Conservation (phyloP, 1,140 invertebrate species). For the Eciton burchellii region DNA sequence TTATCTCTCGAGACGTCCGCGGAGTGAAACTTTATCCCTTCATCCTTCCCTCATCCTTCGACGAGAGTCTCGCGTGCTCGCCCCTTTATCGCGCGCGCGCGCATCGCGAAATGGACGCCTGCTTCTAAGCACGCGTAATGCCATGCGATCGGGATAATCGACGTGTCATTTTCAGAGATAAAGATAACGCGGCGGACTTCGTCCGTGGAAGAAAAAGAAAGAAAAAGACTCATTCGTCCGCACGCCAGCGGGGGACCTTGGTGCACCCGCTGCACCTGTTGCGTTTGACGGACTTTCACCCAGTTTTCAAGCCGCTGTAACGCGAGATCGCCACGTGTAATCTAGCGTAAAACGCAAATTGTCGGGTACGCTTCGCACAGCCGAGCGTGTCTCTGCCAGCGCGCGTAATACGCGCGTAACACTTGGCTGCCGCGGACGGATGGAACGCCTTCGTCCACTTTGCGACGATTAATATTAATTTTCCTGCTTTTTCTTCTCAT, state of each 20-base stretch:
- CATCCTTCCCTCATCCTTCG: not conserved
- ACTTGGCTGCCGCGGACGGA: constrained; percentile 13
- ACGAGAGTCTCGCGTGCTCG: not conserved
- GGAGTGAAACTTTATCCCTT: no score
- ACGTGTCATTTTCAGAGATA: constrained; percentile 1
- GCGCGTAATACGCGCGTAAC: constrained; percentile 37
- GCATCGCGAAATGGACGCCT: constrained; percentile 1
- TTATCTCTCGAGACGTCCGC: no score
- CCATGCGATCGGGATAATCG: constrained; percentile 16
- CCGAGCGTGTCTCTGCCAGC: constrained; percentile 18
- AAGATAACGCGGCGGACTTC: constrained; percentile 17
- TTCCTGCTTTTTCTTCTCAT: not conserved
- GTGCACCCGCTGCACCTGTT: constrained; percentile 49
- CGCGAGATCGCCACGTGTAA: constrained; percentile 52
- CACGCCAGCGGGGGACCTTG: constrained; percentile 40
- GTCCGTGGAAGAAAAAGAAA: constrained; percentile 30
- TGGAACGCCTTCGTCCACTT: constrained; percentile 47
- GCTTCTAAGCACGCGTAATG: not conserved
- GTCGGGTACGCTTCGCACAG: constrained; percentile 35
- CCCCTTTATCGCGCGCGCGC: not conserved
- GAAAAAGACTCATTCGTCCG: constrained; percentile 15
- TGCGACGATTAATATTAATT: constrained; percentile 48
- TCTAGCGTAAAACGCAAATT: constrained; percentile 62
- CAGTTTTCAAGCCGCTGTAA: constrained; percentile 49
- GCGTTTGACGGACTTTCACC: constrained; percentile 60